Conservation (phyloP, 2,797 vertebrate genomes). For the Sardinella longiceps region DNA sequence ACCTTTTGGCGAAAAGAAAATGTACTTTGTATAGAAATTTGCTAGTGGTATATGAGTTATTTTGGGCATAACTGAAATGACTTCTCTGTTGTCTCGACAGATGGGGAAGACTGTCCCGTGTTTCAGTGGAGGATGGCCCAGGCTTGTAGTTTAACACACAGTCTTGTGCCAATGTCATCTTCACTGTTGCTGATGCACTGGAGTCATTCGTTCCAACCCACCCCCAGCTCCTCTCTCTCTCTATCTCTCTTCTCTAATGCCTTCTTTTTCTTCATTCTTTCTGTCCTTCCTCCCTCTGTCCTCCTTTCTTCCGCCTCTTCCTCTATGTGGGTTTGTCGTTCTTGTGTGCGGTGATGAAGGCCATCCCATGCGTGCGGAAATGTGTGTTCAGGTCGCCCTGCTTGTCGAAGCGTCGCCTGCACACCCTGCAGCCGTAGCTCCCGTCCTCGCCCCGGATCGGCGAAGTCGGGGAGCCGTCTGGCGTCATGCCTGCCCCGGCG, state of each 20-base stretch:
- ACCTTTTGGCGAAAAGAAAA: no score
- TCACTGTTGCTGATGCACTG: neutral
- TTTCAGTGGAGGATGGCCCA: neutral
- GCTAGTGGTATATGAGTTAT: no score
- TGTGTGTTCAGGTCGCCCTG: constrained; percentile 93
- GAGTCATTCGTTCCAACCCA: neutral
- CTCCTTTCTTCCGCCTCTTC: neutral
- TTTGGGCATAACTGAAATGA: neutral
- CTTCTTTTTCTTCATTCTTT: neutral
- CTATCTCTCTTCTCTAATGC: no score
- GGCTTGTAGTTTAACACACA: neutral
- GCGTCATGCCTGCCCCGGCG: constrained; percentile 57
- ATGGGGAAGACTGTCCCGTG: neutral
- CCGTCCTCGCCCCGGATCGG: constrained; percentile 67
- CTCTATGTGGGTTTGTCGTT: constrained; percentile 80
- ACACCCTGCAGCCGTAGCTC: constrained; percentile 85
- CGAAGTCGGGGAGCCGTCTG: constrained; percentile 67
- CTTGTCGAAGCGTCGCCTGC: constrained; percentile 87
- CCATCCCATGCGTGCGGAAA: constrained; percentile 96
- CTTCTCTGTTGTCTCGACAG: neutral
- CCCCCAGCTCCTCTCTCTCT: neutral
- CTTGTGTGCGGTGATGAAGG: constrained; percentile 92
- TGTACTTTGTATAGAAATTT: no score
- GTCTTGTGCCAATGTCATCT: neutral
- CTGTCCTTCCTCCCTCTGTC: neutral